Conservation (phyloP, 2,888 invertebrate genomes). For the Phlogophora meticulosa region DNA sequence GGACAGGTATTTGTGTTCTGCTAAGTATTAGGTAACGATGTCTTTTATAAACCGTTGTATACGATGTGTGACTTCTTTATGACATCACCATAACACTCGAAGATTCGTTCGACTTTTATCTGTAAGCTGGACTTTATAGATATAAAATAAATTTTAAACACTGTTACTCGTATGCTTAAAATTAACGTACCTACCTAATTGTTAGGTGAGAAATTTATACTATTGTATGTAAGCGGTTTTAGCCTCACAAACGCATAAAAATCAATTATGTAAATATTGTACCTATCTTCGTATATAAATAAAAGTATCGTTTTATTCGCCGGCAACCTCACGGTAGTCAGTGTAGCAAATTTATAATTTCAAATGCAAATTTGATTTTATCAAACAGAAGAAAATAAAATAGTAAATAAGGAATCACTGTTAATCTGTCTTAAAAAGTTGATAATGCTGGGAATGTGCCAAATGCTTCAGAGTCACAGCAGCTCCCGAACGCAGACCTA, state of each 20-base stretch:
- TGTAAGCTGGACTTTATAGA: constrained; percentile 85
- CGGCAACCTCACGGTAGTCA: constrained; percentile 48
- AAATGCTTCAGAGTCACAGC: constrained; percentile 85
- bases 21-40: constrained; percentile 80
- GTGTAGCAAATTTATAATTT: constrained; percentile 66
- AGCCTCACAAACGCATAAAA: constrained; percentile 84
- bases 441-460: constrained; percentile 88
- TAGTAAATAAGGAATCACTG: constrained; percentile 78
- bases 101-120: constrained; percentile 81
- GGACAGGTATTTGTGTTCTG: constrained; percentile 79
- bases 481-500: constrained; percentile 81
- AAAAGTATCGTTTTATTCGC: constrained; percentile 66
- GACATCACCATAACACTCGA: constrained; percentile 84
- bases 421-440: constrained; percentile 80
- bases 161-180: constrained; percentile 90
- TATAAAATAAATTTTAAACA: constrained; percentile 88
- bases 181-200: constrained; percentile 79
- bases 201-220: constrained; percentile 88
- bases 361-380: constrained; percentile 75
- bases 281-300: constrained; percentile 71
- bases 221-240: constrained; percentile 86
- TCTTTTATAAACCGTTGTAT: constrained; percentile 90
- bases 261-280: constrained; percentile 82
- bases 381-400: constrained; percentile 76
- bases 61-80: constrained; percentile 89